Evolutionary conservation across 2,113 vertebrate genomes (phyloP), one percentile per base, ranked within the genome.

Genomic region (Petroica traversi): DNA sequence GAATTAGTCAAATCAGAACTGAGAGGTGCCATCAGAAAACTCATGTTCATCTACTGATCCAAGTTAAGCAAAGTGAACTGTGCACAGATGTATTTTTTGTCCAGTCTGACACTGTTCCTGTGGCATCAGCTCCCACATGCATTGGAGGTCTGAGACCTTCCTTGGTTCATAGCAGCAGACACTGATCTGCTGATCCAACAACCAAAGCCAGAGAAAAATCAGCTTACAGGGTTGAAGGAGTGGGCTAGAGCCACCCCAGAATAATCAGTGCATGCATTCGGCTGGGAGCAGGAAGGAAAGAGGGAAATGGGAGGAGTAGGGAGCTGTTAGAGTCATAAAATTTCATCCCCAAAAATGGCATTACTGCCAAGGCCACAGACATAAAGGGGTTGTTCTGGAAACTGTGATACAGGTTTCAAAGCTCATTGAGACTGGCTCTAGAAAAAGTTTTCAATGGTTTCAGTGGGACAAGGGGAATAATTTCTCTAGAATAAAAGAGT

Each of bases 201-300:
- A 61, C 18, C 36, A 79, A 74, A 90, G 43, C n/a, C 54, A 31
- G 31, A 68, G 45, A 68, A 9, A 86, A 73, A 69, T 34, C 62
- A 61, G 45, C 49, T 76, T 58, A n/a, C n/a, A 25, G 67, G 68
- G 36, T 6, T 51, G 45, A 82, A 79, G 41, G 29, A 80, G 40
- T 24, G 33, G 51, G 52, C n/a, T 31, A 48, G 8, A 91, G 38
- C n/a, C 58, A 85, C 25, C 36, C 62, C 71, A 82, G 49, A 82
- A 76, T 61, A 79, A 92, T 48, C 71, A 90, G 67, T 46, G 80
- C 18, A 83, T 25, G 71, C 62, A 46, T 5, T 45, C 18, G 41
- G 78, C 71, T 85, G 58, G 67, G 41, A 92, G 62, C 45, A 88
- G 71, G 85, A 92, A 94, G 58, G 58, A 89, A 77, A 78, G 49